phyloP scores from a whole-genome alignment of 2,797 vertebrate species.

The Atherinosoma microstoma region DNA sequence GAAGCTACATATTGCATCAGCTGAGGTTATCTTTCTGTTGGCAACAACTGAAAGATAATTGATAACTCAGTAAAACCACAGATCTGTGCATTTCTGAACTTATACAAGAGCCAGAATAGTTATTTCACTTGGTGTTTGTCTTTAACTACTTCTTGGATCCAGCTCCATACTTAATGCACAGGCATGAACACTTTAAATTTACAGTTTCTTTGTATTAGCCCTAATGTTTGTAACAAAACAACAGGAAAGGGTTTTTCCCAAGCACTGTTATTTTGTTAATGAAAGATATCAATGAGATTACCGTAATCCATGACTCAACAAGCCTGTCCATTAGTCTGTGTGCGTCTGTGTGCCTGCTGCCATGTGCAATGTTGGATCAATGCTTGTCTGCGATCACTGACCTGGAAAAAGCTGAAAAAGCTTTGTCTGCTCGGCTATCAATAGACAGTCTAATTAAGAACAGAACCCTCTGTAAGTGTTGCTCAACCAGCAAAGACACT shows the following conservation, averaged over 20 bases:
- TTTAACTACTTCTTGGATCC: background rate
- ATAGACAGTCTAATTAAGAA: constrained; percentile 77
- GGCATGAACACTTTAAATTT: background rate
- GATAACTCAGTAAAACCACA: too few relatives aligned
- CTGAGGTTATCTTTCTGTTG: too few relatives aligned
- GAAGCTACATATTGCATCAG: too few relatives aligned
- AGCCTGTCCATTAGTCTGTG: constrained; percentile 59
- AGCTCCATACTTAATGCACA: background rate
- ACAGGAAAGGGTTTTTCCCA: constrained; percentile 3
- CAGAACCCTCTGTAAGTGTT: constrained; percentile 47
- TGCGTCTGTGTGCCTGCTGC: constrained; percentile 58
- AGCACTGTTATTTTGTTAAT: constrained; percentile 30
- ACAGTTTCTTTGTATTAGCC: too few relatives aligned
- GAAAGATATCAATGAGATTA: constrained; percentile 39
- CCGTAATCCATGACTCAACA: constrained; percentile 47
- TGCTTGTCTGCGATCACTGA: constrained; percentile 70
- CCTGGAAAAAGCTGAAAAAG: constrained; percentile 78
- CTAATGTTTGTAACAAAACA: background rate
- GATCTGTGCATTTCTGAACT: too few relatives aligned
- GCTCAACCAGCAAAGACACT: constrained; percentile 55
- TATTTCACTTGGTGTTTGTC: background rate
- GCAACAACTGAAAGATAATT: too few relatives aligned
- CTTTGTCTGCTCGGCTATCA: constrained; percentile 67
- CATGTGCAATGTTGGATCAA: constrained; percentile 78
- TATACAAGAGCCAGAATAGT: too few relatives aligned